Evolutionary conservation across 2,888 invertebrate species (phyloP), one percentile per base, ranked within the genome.

Genomic region (Cybosia mesomella): DNA sequence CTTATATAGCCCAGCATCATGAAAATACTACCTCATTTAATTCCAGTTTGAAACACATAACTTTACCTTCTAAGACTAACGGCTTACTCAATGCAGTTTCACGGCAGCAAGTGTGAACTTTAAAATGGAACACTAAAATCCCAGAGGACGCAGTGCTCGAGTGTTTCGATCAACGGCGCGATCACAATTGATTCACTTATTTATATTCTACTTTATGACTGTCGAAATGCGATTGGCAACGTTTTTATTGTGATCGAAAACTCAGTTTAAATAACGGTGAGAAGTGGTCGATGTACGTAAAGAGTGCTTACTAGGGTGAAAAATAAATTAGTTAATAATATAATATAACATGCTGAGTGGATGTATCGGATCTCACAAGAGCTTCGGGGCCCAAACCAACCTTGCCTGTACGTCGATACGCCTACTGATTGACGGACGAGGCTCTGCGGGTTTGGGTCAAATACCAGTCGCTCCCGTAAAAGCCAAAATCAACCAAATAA

Each of bases 111-210:
- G 55, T 71, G 74, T 73, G 74, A 81, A 80, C 72, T 76, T 67
- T 59, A 72, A 58, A 72, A 69, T 49, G 60, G 53, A 65, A 65
- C 59, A 64, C 61, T 71, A 65, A 65, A 75, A 63, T 77, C 81
- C 71, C 77, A 13, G 2, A 66, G 73, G 80, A 70, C 60, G 11
- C n/a, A 71, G 64, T 67, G 62, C 76, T 79, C 72, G 72, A 76
- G 77, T 74, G 73, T 70, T 74, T 65, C 75, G 67, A 71, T 74
- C 71, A 72, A 64, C 57, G 58, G 55, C n/a, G 36, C 28, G 58
- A 62, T 67, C 65, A 71, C 62, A 57, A 75, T 67, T 71, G 74
- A 79, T 75, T 75, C 70, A 24, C 28, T 71, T 58, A 53, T 70
- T 65, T 65, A 69, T 69, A 58, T 58, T 54, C 60, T 21, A 24